phyloP scores from a whole-genome alignment of 2,113 vertebrate genomes.

The Phycodurus eques region DNA sequence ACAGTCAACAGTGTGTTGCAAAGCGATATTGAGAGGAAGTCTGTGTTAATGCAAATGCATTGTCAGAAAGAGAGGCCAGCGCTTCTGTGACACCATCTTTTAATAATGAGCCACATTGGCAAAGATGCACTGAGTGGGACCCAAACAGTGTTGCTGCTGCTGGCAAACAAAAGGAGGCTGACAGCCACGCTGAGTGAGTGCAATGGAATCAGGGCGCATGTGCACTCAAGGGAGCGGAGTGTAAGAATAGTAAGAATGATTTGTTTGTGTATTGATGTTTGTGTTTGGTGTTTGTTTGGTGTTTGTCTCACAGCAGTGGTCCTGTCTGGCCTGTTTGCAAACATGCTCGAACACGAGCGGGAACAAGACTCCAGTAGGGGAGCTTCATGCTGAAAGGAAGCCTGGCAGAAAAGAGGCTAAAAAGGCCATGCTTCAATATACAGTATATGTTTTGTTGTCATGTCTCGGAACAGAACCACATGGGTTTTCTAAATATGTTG shows the following conservation, averaged over 20 bases:
- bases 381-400: neutral
- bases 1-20: constrained; percentile 65
- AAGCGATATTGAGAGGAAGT: constrained; percentile 72
- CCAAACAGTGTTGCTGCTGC: constrained; percentile 49
- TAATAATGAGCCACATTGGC: constrained; percentile 65
- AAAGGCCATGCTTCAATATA: neutral
- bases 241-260: constrained; percentile 42
- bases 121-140: constrained; percentile 38
- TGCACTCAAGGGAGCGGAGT: constrained; percentile 15
- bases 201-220: constrained; percentile 30
- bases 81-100: constrained; percentile 68
- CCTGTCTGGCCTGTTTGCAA: constrained; percentile 65
- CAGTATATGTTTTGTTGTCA: neutral
- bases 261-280: constrained; percentile 75
- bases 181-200: constrained; percentile 49
- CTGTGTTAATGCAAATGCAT: constrained; percentile 74
- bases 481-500: neutral
- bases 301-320: constrained; percentile 65
- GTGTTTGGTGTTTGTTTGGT: constrained; percentile 67
- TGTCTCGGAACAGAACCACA: neutral
- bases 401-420: neutral
- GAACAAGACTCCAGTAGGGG: constrained; percentile 29
- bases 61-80: constrained; percentile 63
- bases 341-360: constrained; percentile 51
- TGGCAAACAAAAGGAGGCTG: constrained; percentile 33